phyloP scores from a whole-genome alignment of 1,140 invertebrate species.

The Calliopsis andreniformis region DNA sequence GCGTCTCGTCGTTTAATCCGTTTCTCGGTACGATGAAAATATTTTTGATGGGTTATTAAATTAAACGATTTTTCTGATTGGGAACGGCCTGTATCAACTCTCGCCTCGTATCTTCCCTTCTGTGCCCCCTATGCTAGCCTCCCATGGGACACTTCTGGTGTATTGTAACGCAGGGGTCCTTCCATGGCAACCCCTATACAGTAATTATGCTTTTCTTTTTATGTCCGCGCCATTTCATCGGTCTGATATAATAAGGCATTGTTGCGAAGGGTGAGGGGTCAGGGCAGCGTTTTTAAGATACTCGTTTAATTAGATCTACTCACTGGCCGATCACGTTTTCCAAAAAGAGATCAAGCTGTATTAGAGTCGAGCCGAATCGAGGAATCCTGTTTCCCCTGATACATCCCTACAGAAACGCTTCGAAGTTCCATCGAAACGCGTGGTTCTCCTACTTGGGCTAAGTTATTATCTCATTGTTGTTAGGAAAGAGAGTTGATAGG shows the following conservation, averaged over 20 bases:
- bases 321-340: slow-evolving; percentile 55
- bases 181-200: slow-evolving; percentile 77
- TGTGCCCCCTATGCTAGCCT: slow-evolving; percentile 37
- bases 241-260: slow-evolving; percentile 75
- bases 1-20: slow-evolving; percentile 39
- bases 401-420: background rate
- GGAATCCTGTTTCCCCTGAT: slow-evolving; percentile 31
- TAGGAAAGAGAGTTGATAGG: background rate
- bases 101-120: slow-evolving; percentile 10
- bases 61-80: slow-evolving; percentile 77
- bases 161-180: slow-evolving; percentile 73
- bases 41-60: slow-evolving; percentile 78
- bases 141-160: slow-evolving; percentile 77
- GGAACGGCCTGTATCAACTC: slow-evolving; percentile 45
- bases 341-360: slow-evolving; percentile 57
- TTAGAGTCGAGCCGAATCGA: slow-evolving; percentile 17
- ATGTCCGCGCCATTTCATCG: slow-evolving; percentile 79
- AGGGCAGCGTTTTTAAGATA: slow-evolving; percentile 62
- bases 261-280: slow-evolving; percentile 48
- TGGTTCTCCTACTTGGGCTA: background rate
- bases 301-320: slow-evolving; percentile 69
- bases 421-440: background rate
- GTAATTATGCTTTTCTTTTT: slow-evolving; percentile 81
- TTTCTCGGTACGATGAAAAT: slow-evolving; percentile 55
- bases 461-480: slow-evolving; percentile 12